Conservation (phyloP, 2,888 invertebrate species). For the Lycocerus yunnanus region DNA sequence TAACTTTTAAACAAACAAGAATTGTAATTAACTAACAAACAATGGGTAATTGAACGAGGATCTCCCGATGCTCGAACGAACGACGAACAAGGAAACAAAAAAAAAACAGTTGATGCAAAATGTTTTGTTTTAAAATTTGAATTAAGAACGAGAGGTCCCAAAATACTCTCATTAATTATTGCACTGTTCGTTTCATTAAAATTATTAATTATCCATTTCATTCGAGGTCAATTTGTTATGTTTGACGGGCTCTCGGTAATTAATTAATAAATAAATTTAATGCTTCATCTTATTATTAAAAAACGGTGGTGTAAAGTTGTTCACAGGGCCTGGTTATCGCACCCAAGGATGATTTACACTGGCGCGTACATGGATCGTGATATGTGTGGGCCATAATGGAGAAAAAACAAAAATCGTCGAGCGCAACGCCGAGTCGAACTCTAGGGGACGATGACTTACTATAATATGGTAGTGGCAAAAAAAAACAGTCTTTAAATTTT, state of each 20-base stretch:
- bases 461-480: too few relatives aligned
- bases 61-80: background rate
- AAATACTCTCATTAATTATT: background rate
- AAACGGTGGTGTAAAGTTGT: background rate
- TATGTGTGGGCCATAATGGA: background rate
- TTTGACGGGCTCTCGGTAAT: background rate
- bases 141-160: background rate
- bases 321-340: background rate
- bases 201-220: constrained; percentile 1
- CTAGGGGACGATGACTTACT: background rate
- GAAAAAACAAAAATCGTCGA: background rate
- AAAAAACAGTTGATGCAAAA: too few relatives aligned
- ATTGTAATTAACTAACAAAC: background rate
- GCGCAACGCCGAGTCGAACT: background rate
- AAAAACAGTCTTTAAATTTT: too few relatives aligned
- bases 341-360: background rate
- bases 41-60: background rate
- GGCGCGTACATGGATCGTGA: background rate
- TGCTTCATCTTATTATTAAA: background rate
- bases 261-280: background rate
- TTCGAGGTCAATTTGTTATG: background rate
- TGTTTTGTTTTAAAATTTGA: background rate
- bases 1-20: background rate
- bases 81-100: background rate
- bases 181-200: background rate